Evolutionary conservation across 1,140 invertebrate species (phyloP).

Genomic region (Drosophila teissieri): DNA sequence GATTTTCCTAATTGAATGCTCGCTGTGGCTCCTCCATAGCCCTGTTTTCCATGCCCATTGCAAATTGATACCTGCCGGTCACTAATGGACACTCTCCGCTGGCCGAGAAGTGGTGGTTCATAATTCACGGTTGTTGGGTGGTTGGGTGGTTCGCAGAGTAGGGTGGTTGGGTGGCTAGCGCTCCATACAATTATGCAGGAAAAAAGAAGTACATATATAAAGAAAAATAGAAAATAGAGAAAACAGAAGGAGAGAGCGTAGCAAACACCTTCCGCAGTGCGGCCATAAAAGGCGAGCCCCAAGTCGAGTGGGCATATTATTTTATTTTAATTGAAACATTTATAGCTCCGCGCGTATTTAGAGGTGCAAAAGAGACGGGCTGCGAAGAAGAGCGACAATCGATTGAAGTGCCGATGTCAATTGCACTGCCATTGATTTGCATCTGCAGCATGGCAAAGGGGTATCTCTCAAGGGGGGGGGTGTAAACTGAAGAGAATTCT

Average conservation of each 20-base stretch:
- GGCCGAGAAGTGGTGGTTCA: constrained; percentile 62
- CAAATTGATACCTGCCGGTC: constrained; percentile 71
- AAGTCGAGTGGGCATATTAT: constrained; percentile 68
- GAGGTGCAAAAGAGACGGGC: constrained; percentile 39
- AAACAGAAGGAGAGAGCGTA: constrained; percentile 5
- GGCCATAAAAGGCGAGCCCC: constrained; percentile 68
- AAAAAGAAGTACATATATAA: constrained; percentile 4
- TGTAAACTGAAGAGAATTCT: constrained; percentile 24
- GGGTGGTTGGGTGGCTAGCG: constrained; percentile 30
- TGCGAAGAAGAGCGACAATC: constrained; percentile 45
- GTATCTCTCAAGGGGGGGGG: too few species aligned
- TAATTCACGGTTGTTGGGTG: constrained; percentile 66
- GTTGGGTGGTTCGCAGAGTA: constrained; percentile 28
- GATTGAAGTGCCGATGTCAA: constrained; percentile 74
- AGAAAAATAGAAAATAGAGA: background rate
- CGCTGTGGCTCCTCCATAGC: constrained; percentile 17
- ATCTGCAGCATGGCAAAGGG: constrained; percentile 12
- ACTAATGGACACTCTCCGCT: constrained; percentile 55
- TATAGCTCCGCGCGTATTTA: constrained; percentile 48
- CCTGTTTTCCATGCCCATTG: constrained; percentile 55
- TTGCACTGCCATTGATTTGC: constrained; percentile 68
- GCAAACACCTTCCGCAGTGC: constrained; percentile 25
- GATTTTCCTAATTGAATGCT: constrained; percentile 67
- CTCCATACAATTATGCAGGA: constrained; percentile 65
- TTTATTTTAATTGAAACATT: constrained; percentile 81